Evolutionary conservation across 2,113 vertebrate species (phyloP).

Genomic region (Malurus elegans): DNA sequence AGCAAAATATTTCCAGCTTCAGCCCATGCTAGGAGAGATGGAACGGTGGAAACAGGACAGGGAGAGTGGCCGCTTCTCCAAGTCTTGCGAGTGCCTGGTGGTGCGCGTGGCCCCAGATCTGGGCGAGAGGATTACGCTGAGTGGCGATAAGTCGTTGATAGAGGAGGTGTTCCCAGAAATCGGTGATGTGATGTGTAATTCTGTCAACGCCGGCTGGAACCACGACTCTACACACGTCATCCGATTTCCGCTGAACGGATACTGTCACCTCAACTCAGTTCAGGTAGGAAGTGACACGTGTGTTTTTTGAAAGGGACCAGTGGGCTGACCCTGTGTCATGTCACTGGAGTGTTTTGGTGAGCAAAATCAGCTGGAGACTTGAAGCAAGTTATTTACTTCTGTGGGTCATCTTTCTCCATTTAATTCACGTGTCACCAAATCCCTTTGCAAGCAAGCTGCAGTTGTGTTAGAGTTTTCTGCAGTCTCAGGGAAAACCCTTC

Average conservation of each 20-base stretch:
- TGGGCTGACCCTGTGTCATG: neutral
- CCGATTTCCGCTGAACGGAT: constrained; percentile 88
- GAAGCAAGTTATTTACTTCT: neutral
- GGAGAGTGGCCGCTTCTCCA: constrained; percentile 75
- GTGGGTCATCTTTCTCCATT: neutral
- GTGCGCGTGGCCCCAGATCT: constrained; percentile 89
- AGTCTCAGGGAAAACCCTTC: neutral
- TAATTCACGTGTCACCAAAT: neutral
- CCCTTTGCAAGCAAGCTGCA: neutral
- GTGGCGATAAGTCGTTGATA: constrained; percentile 84
- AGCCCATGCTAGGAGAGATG: constrained; percentile 87
- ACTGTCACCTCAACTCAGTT: constrained; percentile 96
- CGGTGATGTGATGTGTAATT: constrained; percentile 84
- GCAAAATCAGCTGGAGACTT: neutral
- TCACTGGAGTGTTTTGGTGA: neutral
- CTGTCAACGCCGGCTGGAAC: constrained; percentile 84
- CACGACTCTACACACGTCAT: constrained; percentile 86
- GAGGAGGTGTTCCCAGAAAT: constrained; percentile 93
- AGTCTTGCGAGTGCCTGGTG: constrained; percentile 88
- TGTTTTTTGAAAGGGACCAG: neutral
- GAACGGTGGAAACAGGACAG: constrained; percentile 88
- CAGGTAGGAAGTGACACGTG: constrained; percentile 75
- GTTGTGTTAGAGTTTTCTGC: neutral
- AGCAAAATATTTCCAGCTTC: constrained; percentile 92
- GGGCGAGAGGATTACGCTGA: constrained; percentile 89